Percentiles rank a stretch among this genome's conserved stretches.
phyloP scores from a whole-genome alignment of 1,140 invertebrate species.

The Aphelinus certus region DNA sequence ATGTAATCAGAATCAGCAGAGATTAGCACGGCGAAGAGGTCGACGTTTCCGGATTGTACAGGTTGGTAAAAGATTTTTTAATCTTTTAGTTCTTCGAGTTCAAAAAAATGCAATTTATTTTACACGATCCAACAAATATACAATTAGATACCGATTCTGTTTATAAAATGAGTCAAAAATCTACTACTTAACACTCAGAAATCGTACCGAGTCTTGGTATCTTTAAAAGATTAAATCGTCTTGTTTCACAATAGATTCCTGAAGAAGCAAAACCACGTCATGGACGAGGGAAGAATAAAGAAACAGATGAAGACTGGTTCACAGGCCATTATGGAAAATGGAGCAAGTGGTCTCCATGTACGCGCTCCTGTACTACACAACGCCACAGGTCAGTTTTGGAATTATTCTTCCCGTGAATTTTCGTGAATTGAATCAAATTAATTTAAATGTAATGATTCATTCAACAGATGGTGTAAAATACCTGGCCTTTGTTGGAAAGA shows the following conservation, averaged over 20 bases:
- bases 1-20: constrained; percentile 54
- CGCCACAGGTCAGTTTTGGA: constrained; percentile 63
- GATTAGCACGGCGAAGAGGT: constrained; percentile 46
- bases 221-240: background rate
- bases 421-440: background rate
- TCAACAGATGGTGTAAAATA: constrained; percentile 77
- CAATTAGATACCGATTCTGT: background rate
- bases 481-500: constrained; percentile 77
- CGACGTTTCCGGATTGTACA: constrained; percentile 56
- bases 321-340: constrained; percentile 67
- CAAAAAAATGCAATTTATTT: background rate
- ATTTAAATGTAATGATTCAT: background rate
- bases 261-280: constrained; percentile 57
- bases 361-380: constrained; percentile 69
- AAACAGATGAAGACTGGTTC: constrained; percentile 26
- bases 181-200: background rate
- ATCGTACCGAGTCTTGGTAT: background rate
- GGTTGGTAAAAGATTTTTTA: constrained; percentile 41
- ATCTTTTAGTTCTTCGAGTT: background rate
- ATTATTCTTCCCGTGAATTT: background rate
- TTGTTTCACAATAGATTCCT: constrained; percentile 43
- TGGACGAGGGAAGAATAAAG: constrained; percentile 47
- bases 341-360: constrained; percentile 73
- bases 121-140: background rate
- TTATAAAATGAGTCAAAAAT: background rate